Evolutionary conservation across 2,113 vertebrate genomes (phyloP), one percentile per base, ranked within the genome.

Genomic region (Falcunculus frontatus): DNA sequence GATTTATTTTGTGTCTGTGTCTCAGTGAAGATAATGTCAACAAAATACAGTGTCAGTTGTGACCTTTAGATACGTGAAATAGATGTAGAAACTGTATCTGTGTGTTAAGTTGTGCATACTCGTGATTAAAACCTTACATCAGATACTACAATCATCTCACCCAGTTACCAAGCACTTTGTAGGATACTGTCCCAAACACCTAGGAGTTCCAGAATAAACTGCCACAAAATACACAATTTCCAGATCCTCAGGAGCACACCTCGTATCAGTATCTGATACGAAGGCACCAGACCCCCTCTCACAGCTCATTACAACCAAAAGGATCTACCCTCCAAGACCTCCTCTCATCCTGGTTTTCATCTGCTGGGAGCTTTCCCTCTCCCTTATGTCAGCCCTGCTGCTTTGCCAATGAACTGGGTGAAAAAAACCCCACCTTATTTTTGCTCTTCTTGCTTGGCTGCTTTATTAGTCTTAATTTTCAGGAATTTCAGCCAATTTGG

Each of bases 1-100:
- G 29, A 82, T 64, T 79, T 90, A 4, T 86, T 88, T 94, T 76
- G 53, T 50, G 46, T 49, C 49, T 84, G 13, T 60, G 49, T 86
- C 50, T 77, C 39, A 57, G 41, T 80, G 67, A 90, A 75, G 55
- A 37, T 76, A 93, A 79, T 3, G 9, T 87, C 70, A 89, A 74
- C 50, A 84, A 83, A 90, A 68, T 59, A n/a, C 42, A 65, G 29
- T 92, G 55, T 85, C 74, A 86, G 47, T 77, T 68, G 76, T 78
- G 76, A 52, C 74, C 32, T 37, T 86, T 74, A 81, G 59, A 17
- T 86, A 15, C 0, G 2, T 89, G 35, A 83, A 88, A 56, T 88
- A 90, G 41, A 70, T 63, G 35, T 84, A 93, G 78, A 86, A 95
- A 35, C 33, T 60, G 25, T 81, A 23, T 72, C 16, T 55, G 18